Evolutionary conservation across 1,140 invertebrate species (phyloP).

Genomic region (Penaeus japonicus): DNA sequence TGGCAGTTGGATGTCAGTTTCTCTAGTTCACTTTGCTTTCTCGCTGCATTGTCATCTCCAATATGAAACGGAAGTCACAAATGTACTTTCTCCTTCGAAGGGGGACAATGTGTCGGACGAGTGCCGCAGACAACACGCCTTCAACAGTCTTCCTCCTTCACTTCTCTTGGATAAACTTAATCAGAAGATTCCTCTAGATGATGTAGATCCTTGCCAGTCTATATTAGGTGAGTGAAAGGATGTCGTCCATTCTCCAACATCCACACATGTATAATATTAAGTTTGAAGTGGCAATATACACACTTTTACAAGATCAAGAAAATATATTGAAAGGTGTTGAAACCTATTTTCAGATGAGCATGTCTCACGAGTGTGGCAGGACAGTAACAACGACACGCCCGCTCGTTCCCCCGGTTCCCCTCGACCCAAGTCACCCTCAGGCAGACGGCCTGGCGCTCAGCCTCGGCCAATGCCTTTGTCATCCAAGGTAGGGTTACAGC

Average conservation of each 20-base stretch:
- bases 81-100: not conserved
- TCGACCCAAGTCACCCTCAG: conserved; percentile 36
- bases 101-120: conserved; percentile 48
- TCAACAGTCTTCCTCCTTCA: conserved; percentile 49
- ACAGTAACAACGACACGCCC: conserved; percentile 55
- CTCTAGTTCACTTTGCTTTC: too few relatives aligned
- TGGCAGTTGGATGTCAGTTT: too few relatives aligned
- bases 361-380: conserved; percentile 57
- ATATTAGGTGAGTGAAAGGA: conserved; percentile 25
- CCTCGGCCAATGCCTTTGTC: too few relatives aligned
- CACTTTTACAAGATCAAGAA: too few relatives aligned
- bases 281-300: too few relatives aligned
- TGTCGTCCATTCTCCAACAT: too few relatives aligned
- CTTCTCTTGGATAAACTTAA: conserved; percentile 33
- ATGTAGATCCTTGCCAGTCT: conserved; percentile 41
- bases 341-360: conserved; percentile 35
- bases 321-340: not conserved
- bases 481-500: too few relatives aligned
- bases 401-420: conserved; percentile 52
- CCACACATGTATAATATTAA: too few relatives aligned
- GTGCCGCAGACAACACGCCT: conserved; percentile 41
- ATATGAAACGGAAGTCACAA: not conserved
- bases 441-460: conserved; percentile 17
- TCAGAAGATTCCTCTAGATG: conserved; percentile 43
- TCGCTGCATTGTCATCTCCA: too few relatives aligned